A percentile compares a stretch with the other conserved stretches of the same genome.
These are phyloP conservation scores for Druceiella hillmani DNA, from an alignment of 2,888 invertebrate species.

Conservation along the genomic window DNA sequence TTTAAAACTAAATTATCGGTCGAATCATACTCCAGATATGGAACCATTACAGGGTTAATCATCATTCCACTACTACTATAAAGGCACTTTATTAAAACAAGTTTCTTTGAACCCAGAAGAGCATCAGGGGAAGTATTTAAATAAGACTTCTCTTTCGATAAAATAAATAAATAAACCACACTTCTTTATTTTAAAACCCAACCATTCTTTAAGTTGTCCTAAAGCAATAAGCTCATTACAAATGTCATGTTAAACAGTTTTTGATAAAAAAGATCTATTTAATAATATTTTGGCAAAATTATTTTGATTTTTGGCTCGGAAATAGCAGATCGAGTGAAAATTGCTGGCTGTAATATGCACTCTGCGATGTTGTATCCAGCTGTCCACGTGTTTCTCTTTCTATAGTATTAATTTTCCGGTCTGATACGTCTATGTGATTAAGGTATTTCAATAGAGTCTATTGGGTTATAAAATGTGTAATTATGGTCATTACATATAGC, in stretches of 20 bases:
- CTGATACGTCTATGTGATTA: no score
- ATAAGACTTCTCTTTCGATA: constrained; percentile 5
- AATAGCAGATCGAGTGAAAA: constrained; percentile 6
- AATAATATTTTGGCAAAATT: no score
- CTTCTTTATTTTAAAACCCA: constrained; percentile 7
- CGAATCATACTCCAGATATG: no score
- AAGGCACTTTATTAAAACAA: constrained; percentile 8
- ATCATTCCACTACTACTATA: constrained; percentile 3
- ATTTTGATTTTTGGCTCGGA: not conserved
- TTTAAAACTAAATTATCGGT: constrained; percentile 9
- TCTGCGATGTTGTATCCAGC: no score
- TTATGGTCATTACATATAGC: no score
- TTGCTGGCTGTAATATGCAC: constrained; percentile 6
- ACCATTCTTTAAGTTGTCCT: no score
- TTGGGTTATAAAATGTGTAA: no score
- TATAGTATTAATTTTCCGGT: no score
- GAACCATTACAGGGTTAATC: constrained; percentile 1
- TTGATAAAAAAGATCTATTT: no score
- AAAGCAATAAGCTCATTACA: constrained; percentile 7
- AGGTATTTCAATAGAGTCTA: no score
- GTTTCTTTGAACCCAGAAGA: constrained; percentile 7
- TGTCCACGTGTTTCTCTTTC: no score
- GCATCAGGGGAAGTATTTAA: constrained; percentile 11
- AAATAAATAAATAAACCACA: constrained; percentile 9
- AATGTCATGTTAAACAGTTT: no score